Conservation (phyloP, 64 coral and sea anemone genomes). For the Pocillopora damicornis region DNA sequence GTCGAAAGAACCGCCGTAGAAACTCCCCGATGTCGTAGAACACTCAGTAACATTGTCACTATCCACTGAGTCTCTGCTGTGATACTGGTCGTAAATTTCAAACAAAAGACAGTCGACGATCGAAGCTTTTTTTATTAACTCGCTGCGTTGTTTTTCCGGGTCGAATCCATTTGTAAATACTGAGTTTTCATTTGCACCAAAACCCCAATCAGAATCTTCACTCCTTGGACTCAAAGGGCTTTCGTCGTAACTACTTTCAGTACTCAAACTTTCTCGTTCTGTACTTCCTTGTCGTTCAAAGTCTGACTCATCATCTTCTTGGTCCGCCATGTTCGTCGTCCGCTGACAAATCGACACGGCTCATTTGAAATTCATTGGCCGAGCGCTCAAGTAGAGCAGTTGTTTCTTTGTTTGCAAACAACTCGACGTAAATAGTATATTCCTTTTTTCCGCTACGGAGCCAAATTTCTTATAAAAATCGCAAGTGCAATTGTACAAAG, state of each 20-base stretch:
- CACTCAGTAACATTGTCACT: slow-evolving; percentile 99
- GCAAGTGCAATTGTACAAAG: not conserved
- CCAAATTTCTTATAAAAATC: not conserved
- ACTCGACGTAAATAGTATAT: not conserved
- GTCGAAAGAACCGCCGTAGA: slow-evolving; percentile 97
- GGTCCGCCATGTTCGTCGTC: slow-evolving; percentile 80
- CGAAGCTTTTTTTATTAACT: slow-evolving; percentile 66
- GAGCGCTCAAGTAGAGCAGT: slow-evolving; percentile 65
- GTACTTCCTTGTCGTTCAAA: slow-evolving; percentile 54
- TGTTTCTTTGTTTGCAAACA: slow-evolving; percentile 25
- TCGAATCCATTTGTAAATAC: slow-evolving; percentile 41
- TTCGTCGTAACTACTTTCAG: slow-evolving; percentile 74
- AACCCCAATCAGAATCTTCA: slow-evolving; percentile 92
- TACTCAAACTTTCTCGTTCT: slow-evolving; percentile 70
- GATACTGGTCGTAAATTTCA: slow-evolving; percentile 98
- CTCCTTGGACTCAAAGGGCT: slow-evolving; percentile 87
- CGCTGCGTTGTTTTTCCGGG: slow-evolving; percentile 1
- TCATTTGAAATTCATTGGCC: slow-evolving; percentile 52
- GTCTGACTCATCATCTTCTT: slow-evolving; percentile 52
- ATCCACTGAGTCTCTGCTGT: slow-evolving; percentile 91
- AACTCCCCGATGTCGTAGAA: slow-evolving; percentile 90
- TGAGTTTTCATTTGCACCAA: slow-evolving; percentile 67
- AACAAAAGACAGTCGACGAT: slow-evolving; percentile 96
- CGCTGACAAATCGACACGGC: slow-evolving; percentile 68
- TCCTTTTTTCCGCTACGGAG: not conserved